Base-by-base conservation (phyloP, 2,888 invertebrate genomes). In the Azorinus chamasolen region DNA sequence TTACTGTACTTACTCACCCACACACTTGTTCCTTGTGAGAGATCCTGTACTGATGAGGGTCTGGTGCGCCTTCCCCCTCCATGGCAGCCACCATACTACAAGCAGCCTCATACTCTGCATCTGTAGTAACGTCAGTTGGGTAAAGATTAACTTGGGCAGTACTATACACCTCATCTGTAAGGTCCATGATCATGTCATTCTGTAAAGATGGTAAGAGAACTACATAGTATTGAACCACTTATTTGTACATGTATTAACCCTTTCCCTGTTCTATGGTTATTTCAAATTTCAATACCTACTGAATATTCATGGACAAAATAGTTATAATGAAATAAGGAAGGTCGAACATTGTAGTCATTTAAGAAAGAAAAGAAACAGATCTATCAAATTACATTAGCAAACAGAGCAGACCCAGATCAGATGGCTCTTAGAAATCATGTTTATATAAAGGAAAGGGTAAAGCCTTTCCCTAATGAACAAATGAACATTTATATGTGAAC, bases 141-240 rank as follows among this genome's bases (percentile, higher is more conserved):
- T 66, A 61, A 8, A 66, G 16, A 16, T 24, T 53, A 48, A 62
- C 24, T 1, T 24, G 16, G 8, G 79, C 45, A 27, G 46, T 80
- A 46, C 75, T 77, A 65, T 83, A 85, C 0, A 82, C 73, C 59
- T 84, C 87, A 64, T 87, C 87, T 65, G 75, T 74, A 18, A 87
- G 64, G 48, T 87, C 82, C 87, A 87, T 87, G 8, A 83, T 74
- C 83, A 87, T 85, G 22, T 78, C 59, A 41, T 78, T 74, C 78
- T 83, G 48, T 16, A 58, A 64, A 16, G 41, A 64, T 22, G 22
- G 5, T 18, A 22, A 39, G 32, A 32, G n/a, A 32, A 32, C 22
- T 18, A 45, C 4, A 20, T 14, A 18, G 20, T 41, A 8, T 41
- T 8, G 14, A 8, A 14, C n/a, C n/a, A n/a, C n/a, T n/a, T n/a